phyloP scores from a whole-genome alignment of 2,113 vertebrate genomes.

The Synodontis membranacea region DNA sequence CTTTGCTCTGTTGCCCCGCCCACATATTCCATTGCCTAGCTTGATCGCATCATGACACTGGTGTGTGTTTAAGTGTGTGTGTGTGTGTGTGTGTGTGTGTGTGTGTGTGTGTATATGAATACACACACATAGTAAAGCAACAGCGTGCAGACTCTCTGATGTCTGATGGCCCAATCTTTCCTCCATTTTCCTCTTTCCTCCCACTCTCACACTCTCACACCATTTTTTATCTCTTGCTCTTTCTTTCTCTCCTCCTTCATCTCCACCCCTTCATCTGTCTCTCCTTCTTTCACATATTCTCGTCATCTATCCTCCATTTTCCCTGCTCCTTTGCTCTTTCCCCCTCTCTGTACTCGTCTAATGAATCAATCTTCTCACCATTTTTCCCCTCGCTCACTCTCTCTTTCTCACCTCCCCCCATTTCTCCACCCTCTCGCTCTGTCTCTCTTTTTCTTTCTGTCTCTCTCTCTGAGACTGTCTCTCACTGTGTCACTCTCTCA shows the following conservation, averaged over 20 bases:
- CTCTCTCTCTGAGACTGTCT: neutral
- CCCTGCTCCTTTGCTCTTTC: neutral
- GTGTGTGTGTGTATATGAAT: too few species aligned
- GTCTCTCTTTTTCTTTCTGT: neutral
- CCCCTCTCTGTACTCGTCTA: neutral
- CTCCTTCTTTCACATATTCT: conserved; percentile 6
- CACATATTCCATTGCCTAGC: neutral
- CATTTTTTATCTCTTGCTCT: neutral
- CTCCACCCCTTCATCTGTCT: neutral
- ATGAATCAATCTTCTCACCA: neutral
- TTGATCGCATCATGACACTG: neutral
- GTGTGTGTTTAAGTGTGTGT: neutral
- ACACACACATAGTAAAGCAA: conserved; percentile 17
- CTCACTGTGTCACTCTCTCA: neutral
- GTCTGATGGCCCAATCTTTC: conserved; percentile 10
- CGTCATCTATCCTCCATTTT: neutral
- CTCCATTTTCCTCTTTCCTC: conserved; percentile 19
- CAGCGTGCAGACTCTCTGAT: neutral
- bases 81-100: too few species aligned
- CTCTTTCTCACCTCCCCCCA: too few species aligned
- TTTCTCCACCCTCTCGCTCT: too few species aligned
- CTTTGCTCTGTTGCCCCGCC: neutral
- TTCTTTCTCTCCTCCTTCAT: neutral
- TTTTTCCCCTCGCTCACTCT: neutral
- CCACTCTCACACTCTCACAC: neutral